These are phyloP conservation scores for Anaspis maculata DNA, from an alignment of 2,888 invertebrate genomes.

Conservation along the genomic window DNA sequence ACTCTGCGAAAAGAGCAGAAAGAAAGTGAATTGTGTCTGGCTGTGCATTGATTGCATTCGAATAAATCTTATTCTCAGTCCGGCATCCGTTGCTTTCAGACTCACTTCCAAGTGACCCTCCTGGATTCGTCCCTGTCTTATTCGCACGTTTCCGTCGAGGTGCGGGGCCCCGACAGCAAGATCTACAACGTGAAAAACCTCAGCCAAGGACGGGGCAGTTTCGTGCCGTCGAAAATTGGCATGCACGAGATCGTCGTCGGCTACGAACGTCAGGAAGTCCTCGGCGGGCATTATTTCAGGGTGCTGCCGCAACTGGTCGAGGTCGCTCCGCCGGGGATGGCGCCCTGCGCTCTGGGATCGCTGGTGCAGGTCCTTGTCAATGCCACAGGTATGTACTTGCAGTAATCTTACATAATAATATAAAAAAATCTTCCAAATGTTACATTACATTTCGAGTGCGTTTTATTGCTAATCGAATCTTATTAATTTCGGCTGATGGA, in stretches of 20 bases:
- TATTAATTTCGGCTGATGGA: no score
- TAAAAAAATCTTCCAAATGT: no score
- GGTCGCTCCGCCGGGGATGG: constrained; percentile 87
- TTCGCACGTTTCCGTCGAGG: constrained; percentile 34
- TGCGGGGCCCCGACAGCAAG: constrained; percentile 39
- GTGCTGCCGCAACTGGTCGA: constrained; percentile 80
- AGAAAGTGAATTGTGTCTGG: no score
- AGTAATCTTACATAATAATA: no score
- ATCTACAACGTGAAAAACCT: constrained; percentile 47
- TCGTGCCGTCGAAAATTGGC: constrained; percentile 82
- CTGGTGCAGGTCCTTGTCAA: constrained; percentile 90
- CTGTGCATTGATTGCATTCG: no score
- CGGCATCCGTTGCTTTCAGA: no score
- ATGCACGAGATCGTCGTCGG: constrained; percentile 74
- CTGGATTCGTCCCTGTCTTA: constrained; percentile 46
- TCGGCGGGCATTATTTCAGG: constrained; percentile 66
- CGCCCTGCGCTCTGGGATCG: constrained; percentile 90
- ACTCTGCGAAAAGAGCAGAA: no score
- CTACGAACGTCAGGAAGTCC: constrained; percentile 47
- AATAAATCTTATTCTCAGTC: no score
- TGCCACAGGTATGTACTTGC: constrained; percentile 56
- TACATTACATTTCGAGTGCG: no score
- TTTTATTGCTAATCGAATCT: no score
- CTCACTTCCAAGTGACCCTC: constrained; percentile 69
- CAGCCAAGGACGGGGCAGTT: constrained; percentile 71